phyloP scores from a whole-genome alignment of 1,140 invertebrate species.

The Helicoverpa armigera region DNA sequence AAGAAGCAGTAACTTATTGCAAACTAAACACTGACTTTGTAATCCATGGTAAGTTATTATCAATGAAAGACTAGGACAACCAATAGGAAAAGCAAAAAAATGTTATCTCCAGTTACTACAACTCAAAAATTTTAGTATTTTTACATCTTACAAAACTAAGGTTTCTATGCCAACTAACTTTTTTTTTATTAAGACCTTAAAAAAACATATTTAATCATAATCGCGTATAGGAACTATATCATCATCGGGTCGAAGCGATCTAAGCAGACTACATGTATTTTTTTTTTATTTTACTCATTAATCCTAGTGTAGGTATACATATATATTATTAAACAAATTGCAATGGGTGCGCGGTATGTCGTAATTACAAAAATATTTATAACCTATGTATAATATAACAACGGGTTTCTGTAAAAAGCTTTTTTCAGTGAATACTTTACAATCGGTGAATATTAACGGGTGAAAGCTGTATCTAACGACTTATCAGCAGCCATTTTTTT shows the following conservation, averaged over 20 bases:
- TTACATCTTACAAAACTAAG: not conserved
- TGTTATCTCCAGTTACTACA: no score
- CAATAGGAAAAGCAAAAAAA: no score
- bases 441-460: not conserved
- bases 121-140: no score
- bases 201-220: slow-evolving; percentile 32
- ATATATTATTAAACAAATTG: slow-evolving; percentile 39
- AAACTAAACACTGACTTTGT: no score
- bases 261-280: slow-evolving; percentile 42
- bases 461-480: not conserved
- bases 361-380: not conserved
- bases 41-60: no score
- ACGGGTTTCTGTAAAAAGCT: not conserved
- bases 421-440: not conserved
- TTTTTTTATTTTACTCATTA: slow-evolving; percentile 39
- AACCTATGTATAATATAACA: not conserved
- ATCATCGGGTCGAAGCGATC: slow-evolving; percentile 48
- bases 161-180: not conserved
- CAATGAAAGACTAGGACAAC: no score
- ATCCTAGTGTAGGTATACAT: slow-evolving; percentile 28
- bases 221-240: slow-evolving; percentile 52
- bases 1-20: no score
- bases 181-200: slow-evolving; percentile 15
- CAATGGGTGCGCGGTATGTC: not conserved
- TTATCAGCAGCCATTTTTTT: slow-evolving; percentile 3